Evolutionary conservation across 2,797 vertebrate species (phyloP).

Genomic region (Enteromius radiatus): DNA sequence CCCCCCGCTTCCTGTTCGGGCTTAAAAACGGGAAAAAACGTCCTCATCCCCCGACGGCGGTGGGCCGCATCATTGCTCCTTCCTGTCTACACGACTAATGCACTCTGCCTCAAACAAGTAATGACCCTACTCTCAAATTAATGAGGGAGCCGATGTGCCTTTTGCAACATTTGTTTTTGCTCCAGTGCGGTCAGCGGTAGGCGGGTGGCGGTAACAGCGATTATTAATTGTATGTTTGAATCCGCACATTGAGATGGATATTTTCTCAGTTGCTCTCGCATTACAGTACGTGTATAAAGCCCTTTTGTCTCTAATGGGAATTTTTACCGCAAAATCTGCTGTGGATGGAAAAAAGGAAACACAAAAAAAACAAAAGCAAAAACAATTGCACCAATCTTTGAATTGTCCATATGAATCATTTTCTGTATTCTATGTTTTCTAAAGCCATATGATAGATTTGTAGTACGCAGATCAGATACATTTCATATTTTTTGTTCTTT

Average conservation of each 20-base stretch:
- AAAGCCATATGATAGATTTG: neutral
- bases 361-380: conserved; percentile 5
- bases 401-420: neutral
- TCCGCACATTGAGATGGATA: conserved; percentile 67
- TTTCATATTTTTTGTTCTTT: neutral
- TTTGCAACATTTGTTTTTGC: conserved; percentile 66
- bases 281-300: conserved; percentile 46
- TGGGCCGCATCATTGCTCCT: conserved; percentile 70
- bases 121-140: conserved; percentile 74
- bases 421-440: neutral
- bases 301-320: conserved; percentile 39
- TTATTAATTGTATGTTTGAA: conserved; percentile 71
- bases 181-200: conserved; percentile 53
- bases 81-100: conserved; percentile 73
- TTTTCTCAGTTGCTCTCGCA: conserved; percentile 62
- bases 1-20: conserved; percentile 62
- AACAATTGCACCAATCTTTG: conserved; percentile 3
- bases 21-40: conserved; percentile 71
- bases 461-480: no score
- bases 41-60: conserved; percentile 64
- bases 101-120: conserved; percentile 76
- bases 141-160: conserved; percentile 73
- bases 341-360: conserved; percentile 21
- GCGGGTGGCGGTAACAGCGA: conserved; percentile 71
- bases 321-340: conserved; percentile 32